Evolutionary conservation across 2,113 vertebrate species (phyloP), one percentile per base, ranked within the genome.

Genomic region (Paraplagusia blochii): DNA sequence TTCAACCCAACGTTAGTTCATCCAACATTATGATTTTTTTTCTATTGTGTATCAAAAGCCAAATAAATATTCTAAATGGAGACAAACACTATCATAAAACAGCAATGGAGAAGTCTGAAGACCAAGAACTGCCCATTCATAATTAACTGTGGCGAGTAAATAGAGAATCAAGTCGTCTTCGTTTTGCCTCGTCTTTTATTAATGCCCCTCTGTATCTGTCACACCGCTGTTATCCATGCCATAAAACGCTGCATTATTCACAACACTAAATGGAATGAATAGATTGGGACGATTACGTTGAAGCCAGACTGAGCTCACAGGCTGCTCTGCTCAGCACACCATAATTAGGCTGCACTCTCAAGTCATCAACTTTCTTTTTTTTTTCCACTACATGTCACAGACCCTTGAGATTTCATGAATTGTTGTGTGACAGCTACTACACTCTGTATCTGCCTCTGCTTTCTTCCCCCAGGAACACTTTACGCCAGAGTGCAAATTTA

Each of bases 401-500:
- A 9, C 61, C 69, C 11, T 4, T 53, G 33, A 46, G 42, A 33
- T 11, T 19, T 44, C 14, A 16, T 49, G 50, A 73, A 80, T 49
- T 52, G 46, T 17, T 57, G 17, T 53, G 50, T 45, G 74, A 54
- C 64, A 64, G 47, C 40, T 50, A 7, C 36, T 61, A 4, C 16
- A 63, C 17, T 36, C 52, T 58, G 16, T 39, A 40, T 68, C 58
- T 73, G 44, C 47, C 58, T 75, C 44, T 66, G n/a, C 44, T 22
- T 40, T 33, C 11, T 8, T 29, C 56, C 78, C 33, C 18, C 88
- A 99, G 97, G 97, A 99, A 91, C 97, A 97, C 90, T 99, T 98
- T 85, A 98, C 96, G 45, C 93, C 94, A 14, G 97, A 99, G 87
- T 99, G 97, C 89, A 98, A 97, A 92, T 99, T 99, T 89, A 98